Evolutionary conservation across 2,113 vertebrate genomes (phyloP).

Genomic region (Microcebus ravelobensis): DNA sequence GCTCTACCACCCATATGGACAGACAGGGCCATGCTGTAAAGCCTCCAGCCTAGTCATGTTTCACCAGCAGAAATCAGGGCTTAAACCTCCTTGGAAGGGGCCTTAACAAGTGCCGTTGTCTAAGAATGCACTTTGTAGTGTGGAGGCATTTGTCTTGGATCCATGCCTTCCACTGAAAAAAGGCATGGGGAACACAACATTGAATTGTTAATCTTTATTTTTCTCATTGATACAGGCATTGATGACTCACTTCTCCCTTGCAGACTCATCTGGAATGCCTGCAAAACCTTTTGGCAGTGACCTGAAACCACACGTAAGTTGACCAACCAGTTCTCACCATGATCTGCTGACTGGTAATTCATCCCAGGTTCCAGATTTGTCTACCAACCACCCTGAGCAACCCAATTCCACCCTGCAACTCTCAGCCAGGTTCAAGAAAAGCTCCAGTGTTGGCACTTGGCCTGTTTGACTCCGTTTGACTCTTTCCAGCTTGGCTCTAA

Average conservation of each 20-base stretch:
- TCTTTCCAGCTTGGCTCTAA: conserved; percentile 16
- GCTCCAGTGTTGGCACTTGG: not conserved
- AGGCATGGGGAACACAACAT: not conserved
- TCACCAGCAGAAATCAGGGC: not conserved
- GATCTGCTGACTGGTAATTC: not conserved
- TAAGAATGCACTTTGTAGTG: not conserved
- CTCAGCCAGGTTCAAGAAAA: not conserved
- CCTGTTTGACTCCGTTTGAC: not conserved
- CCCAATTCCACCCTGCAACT: not conserved
- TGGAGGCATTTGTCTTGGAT: conserved; percentile 21
- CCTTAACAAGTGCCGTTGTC: not conserved
- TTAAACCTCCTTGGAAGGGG: not conserved
- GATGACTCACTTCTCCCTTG: not conserved
- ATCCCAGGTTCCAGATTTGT: not conserved
- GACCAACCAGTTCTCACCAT: not conserved
- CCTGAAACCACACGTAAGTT: not conserved
- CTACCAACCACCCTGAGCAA: not conserved
- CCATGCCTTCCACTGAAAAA: not conserved
- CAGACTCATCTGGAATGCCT: not conserved
- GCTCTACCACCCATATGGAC: not conserved
- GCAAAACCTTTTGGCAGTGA: conserved; percentile 28
- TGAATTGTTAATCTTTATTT: not conserved
- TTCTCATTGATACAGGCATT: not conserved
- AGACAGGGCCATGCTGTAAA: not conserved
- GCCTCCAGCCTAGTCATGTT: not conserved